These are phyloP conservation scores for Spodoptera littoralis DNA, from an alignment of 2,888 invertebrate species.

Conservation along the genomic window DNA sequence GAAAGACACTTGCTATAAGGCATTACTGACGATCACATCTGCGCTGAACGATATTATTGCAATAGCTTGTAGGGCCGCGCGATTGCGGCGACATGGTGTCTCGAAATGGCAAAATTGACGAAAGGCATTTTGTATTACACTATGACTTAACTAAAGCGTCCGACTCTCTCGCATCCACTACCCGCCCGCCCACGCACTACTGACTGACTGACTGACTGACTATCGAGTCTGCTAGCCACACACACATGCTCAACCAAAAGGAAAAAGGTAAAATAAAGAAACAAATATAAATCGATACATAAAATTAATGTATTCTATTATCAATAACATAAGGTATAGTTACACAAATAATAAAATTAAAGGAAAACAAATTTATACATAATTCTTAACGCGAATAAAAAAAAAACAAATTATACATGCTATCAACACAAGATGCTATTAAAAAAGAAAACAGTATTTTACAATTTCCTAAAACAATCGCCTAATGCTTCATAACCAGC, in stretches of 20 bases:
- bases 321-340: conserved; percentile 88
- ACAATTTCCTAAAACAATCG: conserved; percentile 85
- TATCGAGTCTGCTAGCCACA: conserved; percentile 30
- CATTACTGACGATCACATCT: conserved; percentile 54
- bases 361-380: conserved; percentile 88
- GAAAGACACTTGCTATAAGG: conserved; percentile 67
- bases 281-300: conserved; percentile 83
- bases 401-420: conserved; percentile 86
- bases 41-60: conserved; percentile 42
- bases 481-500: conserved; percentile 71
- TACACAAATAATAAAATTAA: conserved; percentile 88
- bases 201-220: too few relatives aligned
- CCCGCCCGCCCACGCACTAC: conserved; percentile 17
- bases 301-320: conserved; percentile 89
- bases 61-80: conserved; percentile 27
- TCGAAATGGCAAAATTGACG: conserved; percentile 55
- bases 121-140: conserved; percentile 63
- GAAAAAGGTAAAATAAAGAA: conserved; percentile 76
- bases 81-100: conserved; percentile 25
- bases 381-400: conserved; percentile 86
- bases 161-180: conserved; percentile 37
- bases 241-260: conserved; percentile 56
- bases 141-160: conserved; percentile 64
- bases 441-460: conserved; percentile 83
- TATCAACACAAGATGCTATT: conserved; percentile 85